Conservation (phyloP, 92 coral and sea anemone species). For the Porites evermanni region DNA sequence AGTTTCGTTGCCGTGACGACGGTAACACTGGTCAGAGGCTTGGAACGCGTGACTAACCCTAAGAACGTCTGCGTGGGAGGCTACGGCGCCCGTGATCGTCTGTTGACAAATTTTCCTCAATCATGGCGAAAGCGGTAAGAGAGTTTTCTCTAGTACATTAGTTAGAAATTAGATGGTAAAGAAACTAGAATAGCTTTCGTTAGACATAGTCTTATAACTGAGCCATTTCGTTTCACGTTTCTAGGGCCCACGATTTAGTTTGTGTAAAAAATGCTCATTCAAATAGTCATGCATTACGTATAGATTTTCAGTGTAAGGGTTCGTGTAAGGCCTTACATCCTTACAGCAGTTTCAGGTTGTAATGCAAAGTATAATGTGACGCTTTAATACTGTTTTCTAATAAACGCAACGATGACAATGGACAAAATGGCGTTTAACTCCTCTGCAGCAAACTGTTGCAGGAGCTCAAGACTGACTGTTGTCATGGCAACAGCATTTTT, state of each 20-base stretch:
- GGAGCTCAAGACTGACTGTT: no score
- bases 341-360: no score
- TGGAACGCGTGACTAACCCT: conserved; percentile 39
- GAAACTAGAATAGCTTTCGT: not conserved
- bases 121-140: conserved; percentile 86
- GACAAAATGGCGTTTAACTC: no score
- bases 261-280: not conserved
- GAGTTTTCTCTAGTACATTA: not conserved
- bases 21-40: conserved; percentile 92
- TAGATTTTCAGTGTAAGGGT: no score
- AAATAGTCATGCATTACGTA: no score
- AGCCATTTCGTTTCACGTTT: not conserved
- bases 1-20: conserved; percentile 93
- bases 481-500: no score
- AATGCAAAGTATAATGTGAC: no score
- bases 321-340: no score
- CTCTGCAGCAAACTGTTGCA: no score
- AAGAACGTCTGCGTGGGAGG: conserved; percentile 21
- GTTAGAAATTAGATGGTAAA: not conserved
- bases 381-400: no score
- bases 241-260: not conserved
- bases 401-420: no score
- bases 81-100: conserved; percentile 4
- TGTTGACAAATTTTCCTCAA: conserved; percentile 36
- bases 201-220: not conserved